Evolutionary conservation across 2,888 invertebrate genomes (phyloP), one percentile per base, ranked within the genome.

Genomic region (Epistrophe grossulariae): DNA sequence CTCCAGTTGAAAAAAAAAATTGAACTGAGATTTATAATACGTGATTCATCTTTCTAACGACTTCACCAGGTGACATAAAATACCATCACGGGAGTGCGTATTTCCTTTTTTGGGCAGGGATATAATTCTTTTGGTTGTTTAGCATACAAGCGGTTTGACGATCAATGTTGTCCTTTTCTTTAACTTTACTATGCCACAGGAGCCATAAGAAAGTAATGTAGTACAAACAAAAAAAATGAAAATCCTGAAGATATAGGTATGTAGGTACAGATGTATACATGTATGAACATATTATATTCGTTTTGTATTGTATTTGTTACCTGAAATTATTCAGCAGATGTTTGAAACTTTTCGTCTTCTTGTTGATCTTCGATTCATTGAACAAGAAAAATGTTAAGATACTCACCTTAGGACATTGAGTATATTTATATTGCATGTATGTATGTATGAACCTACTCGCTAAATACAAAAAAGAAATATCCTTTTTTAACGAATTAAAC

Each of bases 1-100:
- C 0, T 62, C 35, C 45, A 45, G 50, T n/a, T 38, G 70, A 15
- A 64, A 15, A 64, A 59, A 24, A 10, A 15, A 11, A 50, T 48
- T 28, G 9, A 57, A 48, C 50, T 71, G n/a, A 57, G 24, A 79
- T 55, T 72, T 79, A 55, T 17, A 59, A 48, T 72, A 79, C 79
- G 72, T 79, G 79, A 79, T 79, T 72, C 79, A 79, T 72, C 79
- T 79, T 79, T 45, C 55, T 66, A 64, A 72, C 72, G 62, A 68
- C 28, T 31, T 35, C 13, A 48, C 79, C 79, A 79, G 79, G 79
- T 79, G 79, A 43, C 28, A 66, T 13, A 57, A 35, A 73, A 60
- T 57, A 43, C 43, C 57, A 72, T 57, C 59, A 35, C 17, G 17
- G 6, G 7, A 17, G 59, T 38, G 35, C 24, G 40, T 19, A 17